Conservation (phyloP, 2,797 vertebrate genomes). For the Crypturellus tataupa region DNA sequence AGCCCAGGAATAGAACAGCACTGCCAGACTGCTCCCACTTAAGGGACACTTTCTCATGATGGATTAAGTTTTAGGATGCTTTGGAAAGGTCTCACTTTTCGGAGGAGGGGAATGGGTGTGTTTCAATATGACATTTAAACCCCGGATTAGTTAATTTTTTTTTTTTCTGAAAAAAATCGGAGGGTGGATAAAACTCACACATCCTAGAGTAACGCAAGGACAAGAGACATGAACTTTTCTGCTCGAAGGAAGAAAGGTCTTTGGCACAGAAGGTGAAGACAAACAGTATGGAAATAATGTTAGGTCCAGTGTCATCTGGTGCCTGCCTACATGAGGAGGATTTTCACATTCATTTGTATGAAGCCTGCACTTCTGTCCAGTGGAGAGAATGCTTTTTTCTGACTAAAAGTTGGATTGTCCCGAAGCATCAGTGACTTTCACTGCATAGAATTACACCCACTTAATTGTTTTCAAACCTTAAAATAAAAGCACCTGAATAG, state of each 20-base stretch:
- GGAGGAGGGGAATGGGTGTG: neutral
- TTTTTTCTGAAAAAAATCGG: neutral
- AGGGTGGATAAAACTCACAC: neutral
- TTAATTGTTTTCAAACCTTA: neutral
- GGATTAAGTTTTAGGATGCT: neutral
- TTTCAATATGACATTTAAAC: neutral
- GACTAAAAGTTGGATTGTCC: neutral
- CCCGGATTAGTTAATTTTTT: neutral
- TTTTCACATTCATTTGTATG: neutral
- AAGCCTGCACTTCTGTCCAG: neutral
- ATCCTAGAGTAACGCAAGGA: neutral
- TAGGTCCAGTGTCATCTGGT: neutral
- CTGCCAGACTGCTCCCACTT: neutral
- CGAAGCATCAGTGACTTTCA: neutral
- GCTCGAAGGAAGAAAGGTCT: neutral
- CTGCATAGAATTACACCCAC: neutral
- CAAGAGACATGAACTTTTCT: neutral
- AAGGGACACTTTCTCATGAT: neutral
- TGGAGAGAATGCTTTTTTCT: neutral
- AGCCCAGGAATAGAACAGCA: neutral
- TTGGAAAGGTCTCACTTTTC: neutral
- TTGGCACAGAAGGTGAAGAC: neutral
- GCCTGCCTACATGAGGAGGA: neutral
- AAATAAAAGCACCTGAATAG: constrained; percentile 16
- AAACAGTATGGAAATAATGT: neutral